These are phyloP conservation scores for Ctenodactylus gundi DNA, from an alignment of 2,113 vertebrate genomes.

Conservation along the genomic window DNA sequence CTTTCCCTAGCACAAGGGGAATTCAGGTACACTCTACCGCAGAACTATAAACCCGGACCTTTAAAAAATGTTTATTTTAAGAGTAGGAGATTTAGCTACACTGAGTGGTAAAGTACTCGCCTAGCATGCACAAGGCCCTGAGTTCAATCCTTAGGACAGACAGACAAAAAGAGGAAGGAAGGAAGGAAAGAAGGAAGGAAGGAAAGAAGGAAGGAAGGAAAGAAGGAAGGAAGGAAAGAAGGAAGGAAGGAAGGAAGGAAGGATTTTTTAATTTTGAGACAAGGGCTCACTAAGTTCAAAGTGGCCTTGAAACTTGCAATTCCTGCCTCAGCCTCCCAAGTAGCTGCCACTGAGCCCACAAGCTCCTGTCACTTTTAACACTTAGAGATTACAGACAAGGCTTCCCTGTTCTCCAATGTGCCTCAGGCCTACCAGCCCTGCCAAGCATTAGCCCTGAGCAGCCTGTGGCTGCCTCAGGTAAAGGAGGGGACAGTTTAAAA, in stretches of 20 bases:
- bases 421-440: neutral
- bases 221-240: no score
- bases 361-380: neutral
- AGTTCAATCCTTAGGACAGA: no score
- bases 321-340: neutral
- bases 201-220: no score
- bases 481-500: neutral
- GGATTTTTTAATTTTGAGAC: neutral
- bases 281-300: neutral
- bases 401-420: neutral
- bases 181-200: no score
- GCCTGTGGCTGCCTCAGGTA: neutral
- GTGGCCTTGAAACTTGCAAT: neutral
- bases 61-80: no score
- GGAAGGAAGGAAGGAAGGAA: no score
- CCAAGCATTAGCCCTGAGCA: accelerated
- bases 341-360: neutral
- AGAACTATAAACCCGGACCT: neutral
- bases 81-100: no score
- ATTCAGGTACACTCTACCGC: neutral
- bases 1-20: neutral
- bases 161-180: no score
- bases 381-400: neutral
- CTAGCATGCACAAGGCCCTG: no score
- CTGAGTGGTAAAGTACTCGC: no score